phyloP scores from a whole-genome alignment of 2,888 invertebrate species.

The Hirtodrosophila trivittata region DNA sequence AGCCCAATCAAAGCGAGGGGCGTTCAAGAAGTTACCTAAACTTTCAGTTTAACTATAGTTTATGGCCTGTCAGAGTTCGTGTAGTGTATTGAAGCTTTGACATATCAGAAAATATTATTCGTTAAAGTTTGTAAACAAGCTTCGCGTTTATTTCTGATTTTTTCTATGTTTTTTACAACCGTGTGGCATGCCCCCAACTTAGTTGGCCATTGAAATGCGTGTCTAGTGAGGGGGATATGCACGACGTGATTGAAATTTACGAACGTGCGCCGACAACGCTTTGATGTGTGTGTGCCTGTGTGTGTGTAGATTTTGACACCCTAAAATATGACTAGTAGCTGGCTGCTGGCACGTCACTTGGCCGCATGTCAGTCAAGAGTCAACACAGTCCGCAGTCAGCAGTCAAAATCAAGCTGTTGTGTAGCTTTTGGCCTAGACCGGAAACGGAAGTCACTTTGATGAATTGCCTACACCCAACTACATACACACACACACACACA shows the following conservation, averaged over 20 bases:
- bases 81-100: no score
- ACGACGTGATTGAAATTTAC: constrained; percentile 76
- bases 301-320: constrained; percentile 2
- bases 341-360: constrained; percentile 55
- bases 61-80: no score
- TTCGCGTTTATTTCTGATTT: no score
- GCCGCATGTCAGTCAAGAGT: constrained; percentile 50
- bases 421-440: constrained; percentile 51
- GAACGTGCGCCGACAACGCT: constrained; percentile 38
- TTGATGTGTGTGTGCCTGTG: constrained; percentile 7
- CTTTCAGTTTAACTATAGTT: no score
- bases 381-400: constrained; percentile 43
- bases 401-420: constrained; percentile 59
- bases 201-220: constrained; percentile 72
- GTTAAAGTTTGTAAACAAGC: no score
- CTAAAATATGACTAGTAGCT: constrained; percentile 60
- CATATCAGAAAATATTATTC: no score
- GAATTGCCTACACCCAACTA: constrained; percentile 52
- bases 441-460: constrained; percentile 75
- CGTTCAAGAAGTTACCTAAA: background rate
- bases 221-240: constrained; percentile 75
- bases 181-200: no score
- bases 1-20: constrained; percentile 5
- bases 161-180: no score
- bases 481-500: background rate